Evolutionary conservation across 1,140 invertebrate genomes (phyloP), one percentile per base, ranked within the genome.

Genomic region (Lanistes nyassanus): DNA sequence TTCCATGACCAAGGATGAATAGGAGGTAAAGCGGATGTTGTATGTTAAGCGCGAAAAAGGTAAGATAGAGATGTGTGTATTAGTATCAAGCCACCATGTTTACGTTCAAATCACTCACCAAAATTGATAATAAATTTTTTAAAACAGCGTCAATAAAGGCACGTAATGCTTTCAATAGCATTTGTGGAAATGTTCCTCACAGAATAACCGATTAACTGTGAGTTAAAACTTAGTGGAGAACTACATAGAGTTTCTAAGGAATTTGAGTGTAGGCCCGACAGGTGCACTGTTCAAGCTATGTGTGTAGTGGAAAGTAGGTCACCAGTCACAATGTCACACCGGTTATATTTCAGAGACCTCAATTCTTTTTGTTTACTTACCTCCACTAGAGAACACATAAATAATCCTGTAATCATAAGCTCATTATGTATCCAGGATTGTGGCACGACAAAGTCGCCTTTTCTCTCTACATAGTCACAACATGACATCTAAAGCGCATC

Each of bases 261-360:
- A 55, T 39, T 60, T n/a, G 21, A 31, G n/a, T n/a, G n/a, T n/a
- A 70, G 37, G 42, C 29, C 56, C 53, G 21, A 11, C 31, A 42
- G 29, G 51, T 53, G 39, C 29, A 71, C 51, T 71, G 31, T n/a
- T 29, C 36, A 37, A 60, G 68, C 51, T 56, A 72, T 55, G 70
- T 72, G 55, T 55, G 56, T 56, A n/a, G 67, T 19, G 37, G 42
- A 58, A 72, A 72, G 31, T 72, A 56, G 70, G 70, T 72, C 70
- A 72, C n/a, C n/a, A 11, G 37, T 39, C 60, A 58, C 70, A 37
- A 56, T n/a, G n/a, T 56, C 56, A 56, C 42, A 39, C 6, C 56
- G 42, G 21, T 29, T 7, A 42, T 39, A 37, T 62, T 60, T 29
- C 23, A 34, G 9, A 62, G 56, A 42, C n/a, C 60, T 37, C 13